Evolutionary conservation across 2,888 invertebrate genomes (phyloP).

Genomic region (Chrysolina oricalcia): DNA sequence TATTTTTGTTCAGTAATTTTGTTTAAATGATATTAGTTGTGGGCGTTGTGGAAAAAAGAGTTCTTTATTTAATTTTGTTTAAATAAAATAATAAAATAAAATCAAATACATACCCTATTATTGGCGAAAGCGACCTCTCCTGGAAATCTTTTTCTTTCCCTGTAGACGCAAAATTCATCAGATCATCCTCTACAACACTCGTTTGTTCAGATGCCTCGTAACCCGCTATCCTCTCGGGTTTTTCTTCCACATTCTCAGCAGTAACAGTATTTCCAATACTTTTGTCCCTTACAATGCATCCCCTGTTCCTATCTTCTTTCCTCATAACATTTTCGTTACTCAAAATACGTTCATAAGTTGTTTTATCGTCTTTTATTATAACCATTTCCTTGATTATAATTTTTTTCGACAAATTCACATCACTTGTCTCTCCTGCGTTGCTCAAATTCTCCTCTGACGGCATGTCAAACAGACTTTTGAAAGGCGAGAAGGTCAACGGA

Average conservation of each 20-base stretch:
- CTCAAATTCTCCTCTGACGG: conserved; percentile 22
- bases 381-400: conserved; percentile 29
- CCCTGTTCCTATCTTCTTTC: not conserved
- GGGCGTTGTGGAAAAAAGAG: too few relatives aligned
- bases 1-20: too few relatives aligned
- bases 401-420: not conserved
- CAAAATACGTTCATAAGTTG: not conserved
- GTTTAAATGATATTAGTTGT: too few relatives aligned
- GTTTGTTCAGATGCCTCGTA: not conserved
- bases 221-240: not conserved
- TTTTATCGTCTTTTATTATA: conserved; percentile 4
- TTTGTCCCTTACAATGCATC: not conserved
- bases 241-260: not conserved
- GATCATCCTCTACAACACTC: conserved; percentile 54
- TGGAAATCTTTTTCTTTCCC: conserved; percentile 54
- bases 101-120: conserved; percentile 47
- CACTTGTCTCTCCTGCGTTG: not conserved
- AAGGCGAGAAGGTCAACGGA: conserved; percentile 56
- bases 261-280: not conserved
- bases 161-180: conserved; percentile 62
- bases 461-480: conserved; percentile 58
- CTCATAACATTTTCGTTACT: not conserved
- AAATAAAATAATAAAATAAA: not conserved
- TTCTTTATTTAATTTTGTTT: too few relatives aligned
- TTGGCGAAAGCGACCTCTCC: conserved; percentile 41